phyloP scores from a whole-genome alignment of 1,140 invertebrate genomes.

The Schlechtendalia chinensis region DNA sequence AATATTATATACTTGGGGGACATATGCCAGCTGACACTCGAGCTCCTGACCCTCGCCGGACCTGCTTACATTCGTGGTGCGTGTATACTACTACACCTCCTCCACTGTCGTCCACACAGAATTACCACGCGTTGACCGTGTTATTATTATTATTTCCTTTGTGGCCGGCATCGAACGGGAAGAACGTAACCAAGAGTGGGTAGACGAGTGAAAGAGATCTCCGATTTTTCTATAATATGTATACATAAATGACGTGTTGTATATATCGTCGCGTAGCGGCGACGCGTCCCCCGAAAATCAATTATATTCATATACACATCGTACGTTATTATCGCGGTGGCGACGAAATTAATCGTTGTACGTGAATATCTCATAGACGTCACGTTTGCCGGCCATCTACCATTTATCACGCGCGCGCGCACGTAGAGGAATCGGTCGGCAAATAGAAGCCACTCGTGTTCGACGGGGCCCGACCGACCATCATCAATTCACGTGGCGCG shows the following conservation, averaged over 20 bases:
- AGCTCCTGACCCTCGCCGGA: conserved; percentile 5
- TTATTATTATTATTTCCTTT: conserved; percentile 32
- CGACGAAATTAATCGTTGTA: conserved; percentile 31
- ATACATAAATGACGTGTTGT: too few species aligned
- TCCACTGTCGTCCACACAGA: not conserved
- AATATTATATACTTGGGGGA: not conserved
- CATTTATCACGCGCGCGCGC: conserved; percentile 12
- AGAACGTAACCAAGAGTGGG: too few species aligned
- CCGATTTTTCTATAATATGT: too few species aligned
- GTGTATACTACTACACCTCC: too few species aligned
- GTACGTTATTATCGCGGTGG: not conserved
- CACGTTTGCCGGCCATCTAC: not conserved
- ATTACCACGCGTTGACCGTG: conserved; percentile 11
- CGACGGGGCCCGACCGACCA: too few species aligned
- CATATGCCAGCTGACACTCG: conserved; percentile 45
- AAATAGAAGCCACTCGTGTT: too few species aligned
- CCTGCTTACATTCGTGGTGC: not conserved
- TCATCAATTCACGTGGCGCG: conserved; percentile 9
- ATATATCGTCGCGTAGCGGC: too few species aligned
- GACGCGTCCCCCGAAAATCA: not conserved
- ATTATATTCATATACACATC: not conserved
- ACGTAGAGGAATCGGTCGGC: too few species aligned
- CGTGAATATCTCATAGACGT: not conserved
- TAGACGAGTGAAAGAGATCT: too few species aligned
- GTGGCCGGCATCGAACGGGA: not conserved